Conservation (phyloP, 2,797 vertebrate species). For the Lithobates pipiens region DNA sequence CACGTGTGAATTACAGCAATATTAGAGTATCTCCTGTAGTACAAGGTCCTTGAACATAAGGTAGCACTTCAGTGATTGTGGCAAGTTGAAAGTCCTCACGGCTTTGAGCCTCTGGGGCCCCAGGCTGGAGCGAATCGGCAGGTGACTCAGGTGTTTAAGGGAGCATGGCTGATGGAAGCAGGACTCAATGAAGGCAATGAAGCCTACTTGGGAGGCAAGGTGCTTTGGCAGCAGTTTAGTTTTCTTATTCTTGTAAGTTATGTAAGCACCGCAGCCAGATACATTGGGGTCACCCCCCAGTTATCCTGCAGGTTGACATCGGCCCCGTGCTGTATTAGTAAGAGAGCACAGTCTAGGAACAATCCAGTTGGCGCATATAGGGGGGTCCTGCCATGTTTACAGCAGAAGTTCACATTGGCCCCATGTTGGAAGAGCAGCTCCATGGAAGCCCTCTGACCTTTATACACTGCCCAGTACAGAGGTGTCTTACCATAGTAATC, state of each 20-base stretch:
- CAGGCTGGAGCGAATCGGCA: conserved; percentile 56
- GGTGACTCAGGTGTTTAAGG: conserved; percentile 65
- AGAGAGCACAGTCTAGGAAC: conserved; percentile 68
- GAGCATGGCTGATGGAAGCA: conserved; percentile 63
- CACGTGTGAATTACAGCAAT: neutral
- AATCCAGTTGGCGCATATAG: conserved; percentile 68
- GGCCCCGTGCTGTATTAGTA: conserved; percentile 68
- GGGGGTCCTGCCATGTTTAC: conserved; percentile 68
- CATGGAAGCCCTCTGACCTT: conserved; percentile 65
- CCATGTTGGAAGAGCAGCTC: conserved; percentile 66
- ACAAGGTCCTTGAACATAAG: conserved; percentile 68
- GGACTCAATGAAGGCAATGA: conserved; percentile 67
- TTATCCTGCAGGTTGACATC: conserved; percentile 68
- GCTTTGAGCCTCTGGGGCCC: conserved; percentile 63
- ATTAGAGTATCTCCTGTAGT: conserved; percentile 51
- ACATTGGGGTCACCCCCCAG: conserved; percentile 69
- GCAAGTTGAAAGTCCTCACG: conserved; percentile 64
- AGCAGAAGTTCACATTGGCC: conserved; percentile 66
- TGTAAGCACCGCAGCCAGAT: conserved; percentile 66
- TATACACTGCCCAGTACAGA: conserved; percentile 70
- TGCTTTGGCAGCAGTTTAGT: conserved; percentile 67
- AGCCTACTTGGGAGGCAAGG: conserved; percentile 63
- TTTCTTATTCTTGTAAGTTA: conserved; percentile 69
- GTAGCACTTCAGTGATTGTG: conserved; percentile 65
- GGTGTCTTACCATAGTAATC: conserved; percentile 70